phyloP scores from a whole-genome alignment of 37 sponge, comb jelly and placozoan genomes.

The Oscarella lobularis region DNA sequence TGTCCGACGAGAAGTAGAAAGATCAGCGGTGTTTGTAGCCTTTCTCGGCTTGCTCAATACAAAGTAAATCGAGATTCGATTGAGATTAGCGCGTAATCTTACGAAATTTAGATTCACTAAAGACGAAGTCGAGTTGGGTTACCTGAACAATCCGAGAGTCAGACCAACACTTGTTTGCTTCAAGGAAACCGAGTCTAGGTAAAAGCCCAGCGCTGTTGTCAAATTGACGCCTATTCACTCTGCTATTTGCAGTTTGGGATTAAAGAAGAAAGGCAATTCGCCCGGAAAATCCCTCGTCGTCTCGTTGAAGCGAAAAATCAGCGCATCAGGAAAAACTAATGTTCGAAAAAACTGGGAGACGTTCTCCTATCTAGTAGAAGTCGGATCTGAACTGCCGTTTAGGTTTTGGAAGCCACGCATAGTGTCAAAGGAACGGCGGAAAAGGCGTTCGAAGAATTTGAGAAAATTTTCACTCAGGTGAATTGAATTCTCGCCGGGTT shows the following conservation, averaged over 20 bases:
- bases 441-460: not conserved
- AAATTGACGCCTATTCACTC: not conserved
- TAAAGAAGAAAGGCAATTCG: not conserved
- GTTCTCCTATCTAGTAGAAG: not conserved
- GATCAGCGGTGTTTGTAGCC: not conserved
- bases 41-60: not conserved
- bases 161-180: not conserved
- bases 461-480: too few species aligned
- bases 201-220: not conserved
- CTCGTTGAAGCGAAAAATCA: not conserved
- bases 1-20: not conserved
- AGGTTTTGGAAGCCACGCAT: not conserved
- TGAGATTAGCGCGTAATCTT: too few species aligned
- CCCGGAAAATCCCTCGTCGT: not conserved
- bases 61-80: not conserved
- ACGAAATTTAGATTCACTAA: not conserved
- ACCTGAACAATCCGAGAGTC: not conserved
- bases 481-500: too few species aligned
- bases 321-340: not conserved
- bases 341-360: not conserved
- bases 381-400: not conserved
- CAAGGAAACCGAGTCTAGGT: not conserved
- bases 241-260: not conserved
- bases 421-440: not conserved
- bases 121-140: not conserved